Conservation (phyloP, 37 sponge, comb jelly and placozoan species). For the Amphimedon queenslandica region DNA sequence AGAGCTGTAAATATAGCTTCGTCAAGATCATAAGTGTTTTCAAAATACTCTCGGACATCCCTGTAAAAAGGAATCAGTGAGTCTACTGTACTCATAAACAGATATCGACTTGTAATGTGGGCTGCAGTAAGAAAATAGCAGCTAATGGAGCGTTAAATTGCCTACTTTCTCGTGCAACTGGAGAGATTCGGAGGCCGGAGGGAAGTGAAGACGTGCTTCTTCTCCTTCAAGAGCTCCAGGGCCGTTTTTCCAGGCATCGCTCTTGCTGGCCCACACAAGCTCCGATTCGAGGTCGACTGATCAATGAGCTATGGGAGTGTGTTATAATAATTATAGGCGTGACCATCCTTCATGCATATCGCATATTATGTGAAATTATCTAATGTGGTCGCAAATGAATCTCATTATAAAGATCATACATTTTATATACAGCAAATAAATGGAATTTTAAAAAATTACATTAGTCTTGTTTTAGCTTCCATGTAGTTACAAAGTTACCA, state of each 20-base stretch:
- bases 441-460: no score
- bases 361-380: not conserved
- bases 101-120: no score
- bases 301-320: no score
- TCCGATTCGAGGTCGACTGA: no score
- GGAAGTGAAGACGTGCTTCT: conserved; percentile 19
- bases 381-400: not conserved
- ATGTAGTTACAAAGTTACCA: no score
- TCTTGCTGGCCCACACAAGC: no score
- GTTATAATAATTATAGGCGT: no score
- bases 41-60: conserved; percentile 73
- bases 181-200: conserved; percentile 16
- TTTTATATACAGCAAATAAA: no score
- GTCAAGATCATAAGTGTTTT: conserved; percentile 75
- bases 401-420: no score
- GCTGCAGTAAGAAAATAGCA: not conserved
- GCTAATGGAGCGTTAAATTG: not conserved
- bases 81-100: not conserved
- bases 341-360: no score
- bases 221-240: not conserved
- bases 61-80: conserved; percentile 7
- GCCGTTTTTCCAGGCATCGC: not conserved
- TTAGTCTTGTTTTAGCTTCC: no score
- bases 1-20: conserved; percentile 68
- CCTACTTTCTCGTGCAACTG: conserved; percentile 28